Percentiles rank a stretch among this genome's conserved stretches.
Evolutionary conservation across 2,113 vertebrate species (phyloP).

Genomic region (Glaucomys volans): DNA sequence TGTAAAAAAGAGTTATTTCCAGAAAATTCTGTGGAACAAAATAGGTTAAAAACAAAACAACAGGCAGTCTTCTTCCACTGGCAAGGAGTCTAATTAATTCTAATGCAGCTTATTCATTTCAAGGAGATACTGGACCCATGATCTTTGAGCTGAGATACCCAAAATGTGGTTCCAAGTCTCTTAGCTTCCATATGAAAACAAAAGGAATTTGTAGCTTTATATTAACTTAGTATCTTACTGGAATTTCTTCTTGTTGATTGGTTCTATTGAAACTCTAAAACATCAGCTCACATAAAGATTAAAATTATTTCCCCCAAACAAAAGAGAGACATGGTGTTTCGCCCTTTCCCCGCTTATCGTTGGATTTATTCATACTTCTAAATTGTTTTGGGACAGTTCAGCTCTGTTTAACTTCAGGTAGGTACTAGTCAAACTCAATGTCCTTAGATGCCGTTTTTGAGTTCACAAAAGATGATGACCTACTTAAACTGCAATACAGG

Average conservation of each 20-base stretch:
- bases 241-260: constrained; percentile 47
- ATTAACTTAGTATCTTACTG: constrained; percentile 36
- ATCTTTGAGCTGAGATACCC: constrained; percentile 41
- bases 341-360: background rate
- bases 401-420: background rate
- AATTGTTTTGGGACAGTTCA: constrained; percentile 48
- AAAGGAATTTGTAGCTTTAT: constrained; percentile 39
- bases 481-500: background rate
- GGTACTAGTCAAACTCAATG: background rate
- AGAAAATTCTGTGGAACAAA: constrained; percentile 26
- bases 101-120: constrained; percentile 51
- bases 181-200: constrained; percentile 57
- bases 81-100: constrained; percentile 35
- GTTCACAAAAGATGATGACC: background rate
- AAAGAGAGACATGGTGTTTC: constrained; percentile 6
- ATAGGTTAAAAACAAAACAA: background rate
- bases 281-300: background rate
- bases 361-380: constrained; percentile 54
- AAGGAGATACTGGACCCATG: background rate
- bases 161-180: constrained; percentile 49
- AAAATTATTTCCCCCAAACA: constrained; percentile 23
- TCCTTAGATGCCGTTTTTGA: constrained; percentile 17
- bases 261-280: constrained; percentile 55
- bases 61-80: background rate
- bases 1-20: constrained; percentile 18